Percentiles rank a stretch among this genome's conserved stretches.
Conservation (phyloP, 2,888 invertebrate species). For the Metopia argyrocephala region DNA sequence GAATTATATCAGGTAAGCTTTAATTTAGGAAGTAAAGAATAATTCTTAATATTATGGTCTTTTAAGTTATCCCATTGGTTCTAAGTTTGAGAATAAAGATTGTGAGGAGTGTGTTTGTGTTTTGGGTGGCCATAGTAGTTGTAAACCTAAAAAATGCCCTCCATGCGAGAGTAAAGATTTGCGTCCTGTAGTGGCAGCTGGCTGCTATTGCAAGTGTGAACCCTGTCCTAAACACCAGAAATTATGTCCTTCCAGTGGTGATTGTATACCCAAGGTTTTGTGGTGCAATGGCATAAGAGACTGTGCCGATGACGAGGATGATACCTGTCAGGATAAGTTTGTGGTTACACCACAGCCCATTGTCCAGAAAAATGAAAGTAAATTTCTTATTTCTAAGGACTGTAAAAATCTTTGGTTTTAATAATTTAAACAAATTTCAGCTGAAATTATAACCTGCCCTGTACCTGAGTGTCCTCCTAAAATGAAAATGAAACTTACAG, state of each 20-base stretch:
- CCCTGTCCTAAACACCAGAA: constrained; percentile 84
- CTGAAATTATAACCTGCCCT: constrained; percentile 77
- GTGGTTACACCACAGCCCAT: constrained; percentile 69
- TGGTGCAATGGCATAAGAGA: constrained; percentile 92
- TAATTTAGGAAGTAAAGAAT: background rate
- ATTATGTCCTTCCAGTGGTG: constrained; percentile 86
- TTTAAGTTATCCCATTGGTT: constrained; percentile 85
- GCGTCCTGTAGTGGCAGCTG: constrained; percentile 82
- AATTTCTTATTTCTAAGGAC: background rate
- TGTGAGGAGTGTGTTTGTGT: constrained; percentile 90
- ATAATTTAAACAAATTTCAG: constrained; percentile 40
- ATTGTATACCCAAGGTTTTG: constrained; percentile 83
- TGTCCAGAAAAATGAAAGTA: constrained; percentile 71
- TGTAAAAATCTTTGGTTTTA: background rate
- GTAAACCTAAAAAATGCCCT: constrained; percentile 85
- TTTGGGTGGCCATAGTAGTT: constrained; percentile 85
- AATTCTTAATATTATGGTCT: background rate
- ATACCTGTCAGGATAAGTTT: constrained; percentile 80
- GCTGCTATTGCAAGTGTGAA: constrained; percentile 88
- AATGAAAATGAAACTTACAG: constrained; percentile 79
- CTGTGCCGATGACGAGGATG: constrained; percentile 89
- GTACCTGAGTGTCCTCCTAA: constrained; percentile 79
- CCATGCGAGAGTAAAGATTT: constrained; percentile 80
- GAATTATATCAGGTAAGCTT: constrained; percentile 82
- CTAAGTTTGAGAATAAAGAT: constrained; percentile 84